phyloP scores from a whole-genome alignment of 2,888 invertebrate genomes.

The Scaptomyza parva region DNA sequence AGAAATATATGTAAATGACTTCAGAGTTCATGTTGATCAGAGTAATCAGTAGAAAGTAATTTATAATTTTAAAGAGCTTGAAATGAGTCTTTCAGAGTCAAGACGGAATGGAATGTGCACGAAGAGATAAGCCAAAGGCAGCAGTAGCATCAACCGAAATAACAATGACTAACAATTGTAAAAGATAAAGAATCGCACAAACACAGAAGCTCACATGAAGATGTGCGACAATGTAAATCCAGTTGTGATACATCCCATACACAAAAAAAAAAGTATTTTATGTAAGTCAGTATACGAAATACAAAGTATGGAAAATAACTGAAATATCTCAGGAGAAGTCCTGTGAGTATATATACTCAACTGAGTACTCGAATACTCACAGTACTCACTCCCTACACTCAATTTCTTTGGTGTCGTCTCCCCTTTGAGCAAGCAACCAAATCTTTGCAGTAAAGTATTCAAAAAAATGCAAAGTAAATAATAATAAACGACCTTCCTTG shows the following conservation, averaged over 20 bases:
- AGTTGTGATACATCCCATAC: constrained; percentile 48
- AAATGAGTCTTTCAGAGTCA: constrained; percentile 7
- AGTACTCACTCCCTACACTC: not conserved
- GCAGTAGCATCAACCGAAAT: constrained; percentile 15
- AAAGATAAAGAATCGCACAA: constrained; percentile 56
- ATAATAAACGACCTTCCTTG: constrained; percentile 75
- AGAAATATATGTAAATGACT: not conserved
- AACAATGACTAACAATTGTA: constrained; percentile 55
- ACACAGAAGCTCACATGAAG: constrained; percentile 36
- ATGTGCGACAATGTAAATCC: constrained; percentile 67
- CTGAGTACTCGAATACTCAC: not conserved
- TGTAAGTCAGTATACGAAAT: constrained; percentile 25
- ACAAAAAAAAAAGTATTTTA: constrained; percentile 1
- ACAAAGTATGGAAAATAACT: constrained; percentile 48
- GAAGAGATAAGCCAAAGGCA: constrained; percentile 42
- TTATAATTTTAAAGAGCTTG: constrained; percentile 14
- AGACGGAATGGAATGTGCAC: constrained; percentile 46
- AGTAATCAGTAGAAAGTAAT: constrained; percentile 7
- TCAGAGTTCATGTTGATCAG: not conserved
- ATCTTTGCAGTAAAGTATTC: constrained; percentile 40
- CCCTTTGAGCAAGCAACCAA: constrained; percentile 17
- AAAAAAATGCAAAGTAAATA: constrained; percentile 75
- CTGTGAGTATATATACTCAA: constrained; percentile 7
- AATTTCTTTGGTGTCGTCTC: not conserved
- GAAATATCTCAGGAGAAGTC: constrained; percentile 35